phyloP scores from a whole-genome alignment of 2,888 invertebrate species.

The Nasonovia ribisnigri region DNA sequence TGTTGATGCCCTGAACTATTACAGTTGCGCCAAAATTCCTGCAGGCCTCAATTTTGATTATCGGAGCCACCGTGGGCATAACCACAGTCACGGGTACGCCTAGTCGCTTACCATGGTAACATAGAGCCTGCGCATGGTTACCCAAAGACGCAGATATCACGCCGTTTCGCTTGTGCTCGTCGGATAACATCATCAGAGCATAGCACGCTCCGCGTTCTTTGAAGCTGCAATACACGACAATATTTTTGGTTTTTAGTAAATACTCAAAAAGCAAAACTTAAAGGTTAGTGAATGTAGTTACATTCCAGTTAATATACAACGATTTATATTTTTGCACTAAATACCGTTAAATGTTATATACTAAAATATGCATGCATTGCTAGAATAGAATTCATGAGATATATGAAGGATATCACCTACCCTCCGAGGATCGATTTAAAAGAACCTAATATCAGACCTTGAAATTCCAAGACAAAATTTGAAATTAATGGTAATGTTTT shows the following conservation, averaged over 20 bases:
- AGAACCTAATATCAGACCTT: neutral
- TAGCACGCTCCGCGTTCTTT: slow-evolving; percentile 95
- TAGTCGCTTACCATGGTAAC: slow-evolving; percentile 83
- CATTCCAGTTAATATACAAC: neutral
- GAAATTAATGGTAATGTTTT: neutral
- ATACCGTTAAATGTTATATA: neutral
- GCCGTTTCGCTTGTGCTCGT: slow-evolving; percentile 80
- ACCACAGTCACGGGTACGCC: slow-evolving; percentile 85
- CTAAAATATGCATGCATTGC: neutral
- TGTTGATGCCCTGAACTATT: slow-evolving; percentile 84
- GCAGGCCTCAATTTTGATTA: slow-evolving; percentile 95
- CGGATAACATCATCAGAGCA: slow-evolving; percentile 81
- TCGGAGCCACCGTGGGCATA: slow-evolving; percentile 95
- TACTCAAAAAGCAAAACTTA: no score
- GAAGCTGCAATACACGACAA: slow-evolving; percentile 74
- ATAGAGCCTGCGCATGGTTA: slow-evolving; percentile 90
- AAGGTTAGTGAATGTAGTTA: neutral
- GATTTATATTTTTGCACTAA: neutral
- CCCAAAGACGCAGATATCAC: slow-evolving; percentile 95
- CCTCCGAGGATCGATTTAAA: neutral
- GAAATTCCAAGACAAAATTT: neutral
- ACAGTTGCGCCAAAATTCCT: slow-evolving; percentile 87
- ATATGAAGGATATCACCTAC: neutral
- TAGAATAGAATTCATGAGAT: neutral
- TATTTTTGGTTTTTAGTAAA: neutral